Base-by-base conservation (phyloP, 2,888 invertebrate species). In the Amiota minor region DNA sequence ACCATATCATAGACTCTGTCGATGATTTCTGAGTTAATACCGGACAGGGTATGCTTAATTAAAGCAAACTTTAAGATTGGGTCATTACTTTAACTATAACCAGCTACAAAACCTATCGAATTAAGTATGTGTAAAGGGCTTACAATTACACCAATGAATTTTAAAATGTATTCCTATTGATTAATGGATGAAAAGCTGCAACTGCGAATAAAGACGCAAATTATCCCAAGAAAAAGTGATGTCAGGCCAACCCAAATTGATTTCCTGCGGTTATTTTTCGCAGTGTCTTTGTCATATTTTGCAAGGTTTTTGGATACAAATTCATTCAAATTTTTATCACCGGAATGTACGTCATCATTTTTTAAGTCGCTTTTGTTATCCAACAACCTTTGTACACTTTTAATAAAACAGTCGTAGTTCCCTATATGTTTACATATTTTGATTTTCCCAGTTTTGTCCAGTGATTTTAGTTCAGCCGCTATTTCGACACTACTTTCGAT, bases 191-290 rank as follows among this genome's bases (percentile, higher is more conserved):
- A 59, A 16, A 62, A 69, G 64, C 71, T 71, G 71, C 67, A 93
- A 90, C 92, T 91, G 91, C 93, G 93, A 91, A 93, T 92, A 91
- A 93, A 92, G 91, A 93, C 92, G 90, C 94, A 92, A 90, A 93
- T 92, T 90, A 94, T 91, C 90, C 96, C 96, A 95, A 96, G 96
- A 91, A 96, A 92, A 92, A 96, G 96, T 89, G 95, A 95, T 89
- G 96, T 95, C 90, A 96, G 93, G 90, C 96, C 96, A 91, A 96
- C 93, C 93, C 95, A 75, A 50, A 75, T 53, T 9, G 72, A 69
- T 46, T 70, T 62, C 49, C 59, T 68, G 65, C 23, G 65, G 35
- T 68, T 64, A 12, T 72, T 56, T 23, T 56, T 65, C 49, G 35
- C 53, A 59, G 65, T 67, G 65, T 65, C 20, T 67, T 67, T 45